phyloP scores from a whole-genome alignment of 2,888 invertebrate genomes.

The Mellilla xanthometata region DNA sequence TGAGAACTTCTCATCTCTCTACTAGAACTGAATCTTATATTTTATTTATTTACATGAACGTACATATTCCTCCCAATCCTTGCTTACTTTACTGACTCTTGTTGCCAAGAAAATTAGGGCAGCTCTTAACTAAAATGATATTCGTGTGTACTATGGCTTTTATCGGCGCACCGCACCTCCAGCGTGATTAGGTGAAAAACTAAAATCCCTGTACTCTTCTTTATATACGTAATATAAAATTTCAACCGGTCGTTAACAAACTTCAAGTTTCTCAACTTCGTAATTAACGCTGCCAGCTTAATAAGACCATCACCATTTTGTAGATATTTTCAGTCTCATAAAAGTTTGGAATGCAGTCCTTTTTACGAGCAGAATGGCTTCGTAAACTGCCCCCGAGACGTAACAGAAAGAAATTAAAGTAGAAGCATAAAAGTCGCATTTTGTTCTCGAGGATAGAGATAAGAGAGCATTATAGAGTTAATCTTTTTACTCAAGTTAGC shows the following conservation, averaged over 20 bases:
- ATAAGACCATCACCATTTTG: conserved; percentile 1
- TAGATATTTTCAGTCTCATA: conserved; percentile 6
- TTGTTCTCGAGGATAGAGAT: neutral
- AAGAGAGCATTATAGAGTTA: conserved; percentile 24
- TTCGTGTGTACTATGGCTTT: neutral
- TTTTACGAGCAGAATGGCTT: conserved; percentile 5
- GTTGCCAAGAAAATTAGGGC: neutral
- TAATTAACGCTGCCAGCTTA: conserved; percentile 4
- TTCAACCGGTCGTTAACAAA: neutral
- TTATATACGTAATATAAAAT: neutral
- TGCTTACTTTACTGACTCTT: no score
- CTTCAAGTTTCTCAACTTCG: neutral
- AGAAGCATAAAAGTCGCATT: conserved; percentile 11
- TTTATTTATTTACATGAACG: no score
- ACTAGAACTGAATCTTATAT: no score
- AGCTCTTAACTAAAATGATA: neutral
- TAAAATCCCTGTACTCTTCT: neutral
- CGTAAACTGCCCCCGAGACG: conserved; percentile 2
- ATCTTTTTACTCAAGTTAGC: conserved; percentile 26
- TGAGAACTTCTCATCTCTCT: no score
- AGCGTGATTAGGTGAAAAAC: neutral
- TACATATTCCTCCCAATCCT: no score
- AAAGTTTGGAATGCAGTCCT: conserved; percentile 10
- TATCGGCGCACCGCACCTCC: neutral
- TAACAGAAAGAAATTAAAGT: conserved; percentile 15